Evolutionary conservation across 2,888 invertebrate genomes (phyloP), one percentile per base, ranked within the genome.

Genomic region (Tetragonula carbonaria): DNA sequence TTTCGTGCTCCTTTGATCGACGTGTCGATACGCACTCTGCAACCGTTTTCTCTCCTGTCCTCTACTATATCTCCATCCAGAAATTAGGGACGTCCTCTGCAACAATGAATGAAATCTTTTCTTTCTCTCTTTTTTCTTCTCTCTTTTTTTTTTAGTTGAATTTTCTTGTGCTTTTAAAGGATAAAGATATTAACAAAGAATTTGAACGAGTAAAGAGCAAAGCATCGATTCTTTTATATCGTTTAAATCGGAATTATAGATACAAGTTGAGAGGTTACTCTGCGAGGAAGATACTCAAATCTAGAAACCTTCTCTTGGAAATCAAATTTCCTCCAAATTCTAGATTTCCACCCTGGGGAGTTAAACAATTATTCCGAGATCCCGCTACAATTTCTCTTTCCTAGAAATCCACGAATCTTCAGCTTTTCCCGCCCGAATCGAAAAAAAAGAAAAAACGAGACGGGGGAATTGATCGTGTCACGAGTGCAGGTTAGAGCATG

Each of bases 1-100:
- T 86, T 74, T 85, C 84, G 84, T 84, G 82, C 81, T 55, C 84
- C 78, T 84, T 91, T 88, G 89, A 90, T 91, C 90, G 88, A 91
- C 88, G 82, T 87, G 84, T 89, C 85, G 89, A 86, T 88, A 85
- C 77, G 66, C 67, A 28, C 76, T 70, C 65, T 23, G 63, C 71
- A 72, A 72, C 78, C 82, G 72, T 63, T 78, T 62, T 68, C 33
- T 38, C 62, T 66, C 66, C 38, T 62, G 65, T 78, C 73, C 82
- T 28, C 28, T 28, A 82, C 71, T 75, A 74, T 81, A 76, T 80
- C 84, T 85, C 81, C 73, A 77, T 78, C 51, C 51, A 21, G 72
- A n/a, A 67, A 84, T 67, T 73, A 38, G 70, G 6, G 13, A 13
- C 18, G 14, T 55, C n/a, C 8, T 23, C 62, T 23, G 53, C 68